Conservation (phyloP, 2,888 invertebrate genomes). For the Synanthedon formicaeformis region DNA sequence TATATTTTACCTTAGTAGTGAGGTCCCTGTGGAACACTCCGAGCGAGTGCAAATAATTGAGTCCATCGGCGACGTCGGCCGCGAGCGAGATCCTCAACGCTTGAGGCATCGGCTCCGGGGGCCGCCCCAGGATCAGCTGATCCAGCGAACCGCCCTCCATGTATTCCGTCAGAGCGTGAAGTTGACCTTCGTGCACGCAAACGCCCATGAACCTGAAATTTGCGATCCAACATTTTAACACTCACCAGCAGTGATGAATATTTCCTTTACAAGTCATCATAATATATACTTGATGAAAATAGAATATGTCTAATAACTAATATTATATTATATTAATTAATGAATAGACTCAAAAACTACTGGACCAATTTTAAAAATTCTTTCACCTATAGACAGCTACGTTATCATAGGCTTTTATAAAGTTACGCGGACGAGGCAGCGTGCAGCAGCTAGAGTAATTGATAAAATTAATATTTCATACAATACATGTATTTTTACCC, state of each 20-base stretch:
- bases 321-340: too few species aligned
- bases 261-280: too few species aligned
- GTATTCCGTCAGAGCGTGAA: slow-evolving; percentile 96
- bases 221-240: neutral
- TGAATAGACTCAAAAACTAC: too few species aligned
- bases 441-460: neutral
- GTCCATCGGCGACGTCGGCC: slow-evolving; percentile 88
- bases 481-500: too few species aligned
- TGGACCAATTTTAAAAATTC: too few species aligned
- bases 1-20: slow-evolving; percentile 83
- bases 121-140: slow-evolving; percentile 84
- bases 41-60: slow-evolving; percentile 92
- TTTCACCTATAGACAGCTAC: too few species aligned
- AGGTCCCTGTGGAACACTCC: slow-evolving; percentile 96
- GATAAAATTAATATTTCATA: neutral
- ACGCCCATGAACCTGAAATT: slow-evolving; percentile 90
- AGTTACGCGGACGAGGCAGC: too few species aligned
- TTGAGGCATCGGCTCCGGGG: slow-evolving; percentile 80
- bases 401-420: too few species aligned
- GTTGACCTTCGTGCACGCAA: slow-evolving; percentile 95
- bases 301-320: too few species aligned
- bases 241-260: too few species aligned
- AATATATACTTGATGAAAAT: too few species aligned
- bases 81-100: slow-evolving; percentile 84
- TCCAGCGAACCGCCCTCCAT: slow-evolving; percentile 96